These are phyloP conservation scores for Oryzias woworae DNA, from an alignment of 2,113 vertebrate species.

Conservation along the genomic window DNA sequence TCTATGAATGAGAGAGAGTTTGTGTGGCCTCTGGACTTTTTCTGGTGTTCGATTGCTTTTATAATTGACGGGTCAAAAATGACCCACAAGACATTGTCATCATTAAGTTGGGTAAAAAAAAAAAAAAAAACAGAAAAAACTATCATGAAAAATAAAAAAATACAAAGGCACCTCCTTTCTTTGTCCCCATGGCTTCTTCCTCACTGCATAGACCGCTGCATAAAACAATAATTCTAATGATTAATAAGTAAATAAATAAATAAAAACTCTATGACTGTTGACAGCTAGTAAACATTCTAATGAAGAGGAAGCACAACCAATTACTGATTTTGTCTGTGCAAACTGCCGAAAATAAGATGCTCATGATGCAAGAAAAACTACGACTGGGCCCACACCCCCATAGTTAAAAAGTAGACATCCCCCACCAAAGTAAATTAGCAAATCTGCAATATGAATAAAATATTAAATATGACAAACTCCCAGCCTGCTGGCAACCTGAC, in stretches of 20 bases:
- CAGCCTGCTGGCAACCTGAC: slow-evolving; percentile 34
- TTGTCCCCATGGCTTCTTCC: no score
- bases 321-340: slow-evolving; percentile 28
- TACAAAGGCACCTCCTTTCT: no score
- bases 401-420: slow-evolving; percentile 24
- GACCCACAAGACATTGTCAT: no score
- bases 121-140: no score
- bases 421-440: slow-evolving; percentile 32
- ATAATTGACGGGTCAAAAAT: no score
- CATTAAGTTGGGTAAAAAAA: no score
- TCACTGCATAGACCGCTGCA: neutral
- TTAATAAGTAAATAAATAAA: neutral
- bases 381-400: slow-evolving; percentile 2
- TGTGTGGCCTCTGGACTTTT: no score
- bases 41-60: no score
- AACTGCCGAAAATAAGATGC: slow-evolving; percentile 14
- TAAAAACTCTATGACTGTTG: neutral
- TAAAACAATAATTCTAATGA: neutral
- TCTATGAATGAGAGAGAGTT: no score
- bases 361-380: slow-evolving; percentile 7
- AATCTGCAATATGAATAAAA: slow-evolving; percentile 29
- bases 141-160: no score
- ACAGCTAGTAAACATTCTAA: slow-evolving; percentile 33
- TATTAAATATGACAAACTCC: slow-evolving; percentile 47
- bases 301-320: slow-evolving; percentile 27